Base-by-base conservation (phyloP, 2,797 vertebrate genomes). In the Rhinichthys osculus region DNA sequence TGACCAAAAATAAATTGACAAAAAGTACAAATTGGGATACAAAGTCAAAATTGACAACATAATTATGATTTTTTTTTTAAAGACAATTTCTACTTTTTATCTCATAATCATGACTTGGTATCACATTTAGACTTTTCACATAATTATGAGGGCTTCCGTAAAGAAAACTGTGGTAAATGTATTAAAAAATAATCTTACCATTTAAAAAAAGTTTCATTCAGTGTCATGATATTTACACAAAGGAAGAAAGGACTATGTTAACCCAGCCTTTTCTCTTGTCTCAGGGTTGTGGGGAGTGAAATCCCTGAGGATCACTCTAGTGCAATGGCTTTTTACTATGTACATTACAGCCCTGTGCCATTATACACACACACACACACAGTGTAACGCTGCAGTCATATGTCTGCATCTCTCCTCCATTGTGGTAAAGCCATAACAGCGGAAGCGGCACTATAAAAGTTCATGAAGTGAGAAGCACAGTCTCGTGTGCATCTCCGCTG, bases 281-380 rank as follows among this genome's bases (percentile, higher is more conserved):
- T 87, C 87, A 83, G 67, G 77, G 23, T 89, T 40, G 77, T 17
- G 66, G 33, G 86, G 77, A 91, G 89, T 89, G 47, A 88, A 85
- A 70, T 93, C 94, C 93, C 91, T 35, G 2, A 89, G 92, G 92
- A 94, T 86, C 91, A 90, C 90, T 91, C 84, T 86, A 82, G 88
- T 76, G 87, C 89, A 90, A 90, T 87, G 90, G 82, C 86, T 88
- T 91, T 93, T 92, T 92, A 90, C 89, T 90, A 89, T 91, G 42
- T 87, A 88, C 87, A 90, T 91, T 92, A 93, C 91, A 92, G 66
- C 74, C 70, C 87, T 86, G 89, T 90, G 89, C 87, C 88, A 86
- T 90, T 90, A 90, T 70, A 83, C 30, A 64, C 83, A 80, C 14
- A 50, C 76, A 78, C 42, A 86, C 77, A 85, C 54, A 82, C 44